phyloP scores from a whole-genome alignment of 2,113 vertebrate genomes.

The Mirza zaza region DNA sequence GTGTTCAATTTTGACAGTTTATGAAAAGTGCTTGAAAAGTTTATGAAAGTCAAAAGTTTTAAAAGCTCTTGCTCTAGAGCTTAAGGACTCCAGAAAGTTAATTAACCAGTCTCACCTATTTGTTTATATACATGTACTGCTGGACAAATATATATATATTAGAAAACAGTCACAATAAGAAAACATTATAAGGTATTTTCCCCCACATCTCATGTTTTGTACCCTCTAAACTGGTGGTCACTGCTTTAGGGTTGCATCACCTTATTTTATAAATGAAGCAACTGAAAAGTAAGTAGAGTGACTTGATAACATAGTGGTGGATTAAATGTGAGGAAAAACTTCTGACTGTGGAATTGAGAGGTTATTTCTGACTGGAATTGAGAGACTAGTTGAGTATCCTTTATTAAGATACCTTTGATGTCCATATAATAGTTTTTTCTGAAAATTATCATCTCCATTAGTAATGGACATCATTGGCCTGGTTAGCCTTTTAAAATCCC shows the following conservation, averaged over 20 bases:
- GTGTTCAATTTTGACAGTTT: background rate
- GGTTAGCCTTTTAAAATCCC: background rate
- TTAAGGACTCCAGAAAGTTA: background rate
- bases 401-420: background rate
- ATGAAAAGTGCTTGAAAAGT: background rate
- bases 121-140: background rate
- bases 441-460: background rate
- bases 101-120: background rate
- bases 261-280: constrained; percentile 21
- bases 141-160: background rate
- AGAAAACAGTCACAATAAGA: background rate
- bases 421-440: background rate
- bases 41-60: background rate
- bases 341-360: background rate
- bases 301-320: background rate
- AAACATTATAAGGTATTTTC: background rate
- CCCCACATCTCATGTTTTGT: background rate
- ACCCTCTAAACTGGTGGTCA: background rate
- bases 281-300: background rate
- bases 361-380: background rate
- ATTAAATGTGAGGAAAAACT: background rate
- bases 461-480: background rate
- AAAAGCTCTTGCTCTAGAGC: background rate
- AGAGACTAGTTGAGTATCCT: background rate
- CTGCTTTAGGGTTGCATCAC: background rate